Percentiles rank a stretch among this genome's conserved stretches.
phyloP scores from a whole-genome alignment of 2,888 invertebrate species.

The Arctia plantaginis region DNA sequence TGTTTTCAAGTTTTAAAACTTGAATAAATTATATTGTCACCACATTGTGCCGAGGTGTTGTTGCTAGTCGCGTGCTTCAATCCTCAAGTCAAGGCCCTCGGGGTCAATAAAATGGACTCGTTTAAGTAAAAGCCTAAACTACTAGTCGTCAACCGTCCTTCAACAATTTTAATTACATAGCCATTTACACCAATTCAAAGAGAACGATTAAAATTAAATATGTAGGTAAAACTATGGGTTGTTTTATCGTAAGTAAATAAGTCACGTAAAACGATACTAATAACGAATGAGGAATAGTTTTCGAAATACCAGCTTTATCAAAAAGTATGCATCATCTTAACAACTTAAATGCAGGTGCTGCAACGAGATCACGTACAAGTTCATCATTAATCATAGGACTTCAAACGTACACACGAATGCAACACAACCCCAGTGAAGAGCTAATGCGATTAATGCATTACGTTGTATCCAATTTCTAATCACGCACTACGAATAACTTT shows the following conservation, averaged over 20 bases:
- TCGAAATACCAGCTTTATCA: constrained; percentile 17
- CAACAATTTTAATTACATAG: constrained; percentile 64
- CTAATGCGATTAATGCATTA: constrained; percentile 72
- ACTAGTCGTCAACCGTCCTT: constrained; percentile 68
- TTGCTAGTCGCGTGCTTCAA: constrained; percentile 59
- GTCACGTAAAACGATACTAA: constrained; percentile 25
- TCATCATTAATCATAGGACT: constrained; percentile 51
- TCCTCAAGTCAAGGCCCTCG: constrained; percentile 60
- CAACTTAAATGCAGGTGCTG: constrained; percentile 15
- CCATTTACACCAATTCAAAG: constrained; percentile 52
- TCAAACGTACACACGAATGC: constrained; percentile 52
- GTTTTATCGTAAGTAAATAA: constrained; percentile 24
- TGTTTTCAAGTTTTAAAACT: constrained; percentile 22
- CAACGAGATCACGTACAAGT: constrained; percentile 50
- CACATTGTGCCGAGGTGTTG: constrained; percentile 44
- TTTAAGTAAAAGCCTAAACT: constrained; percentile 56
- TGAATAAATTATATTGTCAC: constrained; percentile 46
- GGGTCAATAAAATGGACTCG: constrained; percentile 63
- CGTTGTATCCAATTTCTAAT: constrained; percentile 73
- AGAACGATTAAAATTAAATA: constrained; percentile 30
- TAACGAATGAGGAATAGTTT: constrained; percentile 4
- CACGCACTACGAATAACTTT: constrained; percentile 78
- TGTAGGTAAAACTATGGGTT: constrained; percentile 21
- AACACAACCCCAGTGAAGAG: constrained; percentile 60
- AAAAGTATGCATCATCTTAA: constrained; percentile 15